Base-by-base conservation (phyloP, 2,888 invertebrate species). In the Ochropacha duplaris region DNA sequence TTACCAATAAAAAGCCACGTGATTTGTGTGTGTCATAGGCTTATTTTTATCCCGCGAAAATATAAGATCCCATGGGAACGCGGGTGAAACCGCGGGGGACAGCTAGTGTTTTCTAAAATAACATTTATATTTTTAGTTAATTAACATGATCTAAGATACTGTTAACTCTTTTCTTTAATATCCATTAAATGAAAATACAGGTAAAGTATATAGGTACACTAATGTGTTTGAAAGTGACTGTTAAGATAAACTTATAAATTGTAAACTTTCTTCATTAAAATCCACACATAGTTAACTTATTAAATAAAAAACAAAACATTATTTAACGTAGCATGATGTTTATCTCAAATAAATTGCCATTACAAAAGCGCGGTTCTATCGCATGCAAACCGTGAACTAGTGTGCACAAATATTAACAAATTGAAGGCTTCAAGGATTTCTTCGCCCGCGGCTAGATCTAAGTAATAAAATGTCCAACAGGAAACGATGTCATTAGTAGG, bases 401-500 rank as follows among this genome's bases (percentile, higher is more conserved):
- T 44, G 19, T 44, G 19, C 8, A n/a, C 6, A 16, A 9, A 19
- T 44, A 44, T 19, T 44, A 19, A 44, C 44, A 44, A 44, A 44
- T 44, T 44, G 44, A 19, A 44, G 44, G 16, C 44, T 50, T 28
- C 24, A 24, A 26, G 24, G 26, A 22, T 50, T 26, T 50, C 26
- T 50, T 26, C 24, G 26, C 50, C 50, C 16, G 50, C 24, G 26
- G 50, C 50, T 26, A 26, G 24, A 44, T 9, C 8, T 19, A 44
- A 8, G 50, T 50, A 26, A 50, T 50, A 28, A 50, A 50, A 50
- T n/a, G 26, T 26, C n/a, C 24, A 50, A 50, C 50, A 50, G 50
- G 50, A 50, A 50, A 50, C 50, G 26, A 50, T 50, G 24, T 24
- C 50, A 50, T 26, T 50, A 26, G 22, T 50, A 50, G 50, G 50